Evolutionary conservation across 2,888 invertebrate species (phyloP), one percentile per base, ranked within the genome.

Genomic region (Caenorhabditis wallacei): DNA sequence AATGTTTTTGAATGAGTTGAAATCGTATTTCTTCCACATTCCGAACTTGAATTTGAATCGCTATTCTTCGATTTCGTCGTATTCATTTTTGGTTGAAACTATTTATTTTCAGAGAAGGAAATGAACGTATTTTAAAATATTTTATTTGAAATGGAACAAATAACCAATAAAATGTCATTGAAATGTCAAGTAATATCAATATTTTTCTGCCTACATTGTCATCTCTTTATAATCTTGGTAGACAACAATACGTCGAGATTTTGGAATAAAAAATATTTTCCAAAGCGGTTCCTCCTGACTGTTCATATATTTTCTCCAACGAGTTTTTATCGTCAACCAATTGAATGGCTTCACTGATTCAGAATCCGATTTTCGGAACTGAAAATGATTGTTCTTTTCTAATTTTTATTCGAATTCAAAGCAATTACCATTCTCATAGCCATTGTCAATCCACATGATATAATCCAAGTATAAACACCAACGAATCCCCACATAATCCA

Each of bases 401-500:
- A 16, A n/a, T 54, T 53, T 16, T 20, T 3, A 5, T 61, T n/a
- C 18, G 16, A n/a, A n/a, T n/a, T n/a, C n/a, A 0, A 56, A 56
- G 16, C 54, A 18, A 40, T 35, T 20, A 74, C 76, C 76, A 76
- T 61, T 69, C 51, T 59, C 76, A 76, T 76, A 3, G 76, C 68
- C 59, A 76, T 69, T 5, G 76, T 76, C 56, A 69, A 2, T 68
- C 76, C 76, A 30, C 35, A 18, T n/a, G 76, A 76, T 5, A 76
- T 76, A 18, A 69, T 61, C 24, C 53, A 68, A 1, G 54, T 40
- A 68, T 76, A 76, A 20, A 51, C 59, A 18, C 51, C 24, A 18
- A 76, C 61, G 46, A 76, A 76, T 61, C 68, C 68, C 76, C 76
- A 76, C 76, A 76, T 69, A n/a, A 69, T 69, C 53, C 59, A 76